Evolutionary conservation across 2,888 invertebrate species (phyloP).

Genomic region (Epinotia brunnichana): DNA sequence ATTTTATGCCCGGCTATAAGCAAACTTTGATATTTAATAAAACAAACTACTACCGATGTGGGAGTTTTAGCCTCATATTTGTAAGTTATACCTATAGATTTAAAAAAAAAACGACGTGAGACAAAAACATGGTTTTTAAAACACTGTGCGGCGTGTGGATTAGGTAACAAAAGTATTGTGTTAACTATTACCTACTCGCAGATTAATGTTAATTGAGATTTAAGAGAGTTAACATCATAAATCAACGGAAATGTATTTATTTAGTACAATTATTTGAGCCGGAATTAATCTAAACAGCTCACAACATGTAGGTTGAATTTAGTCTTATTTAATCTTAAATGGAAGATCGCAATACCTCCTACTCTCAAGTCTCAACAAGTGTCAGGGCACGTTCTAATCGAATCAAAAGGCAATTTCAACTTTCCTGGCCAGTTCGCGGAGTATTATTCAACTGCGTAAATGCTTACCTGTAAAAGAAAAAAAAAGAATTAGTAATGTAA

Average conservation of each 20-base stretch:
- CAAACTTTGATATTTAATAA: no score
- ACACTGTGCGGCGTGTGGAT: no score
- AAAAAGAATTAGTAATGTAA: slow-evolving; percentile 16
- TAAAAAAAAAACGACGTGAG: no score
- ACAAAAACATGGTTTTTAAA: no score
- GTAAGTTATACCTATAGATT: no score
- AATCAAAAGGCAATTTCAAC: not conserved
- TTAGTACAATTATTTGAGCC: not conserved
- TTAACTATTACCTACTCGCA: no score
- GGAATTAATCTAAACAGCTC: no score
- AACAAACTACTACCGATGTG: no score
- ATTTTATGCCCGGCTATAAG: no score
- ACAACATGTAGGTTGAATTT: not conserved
- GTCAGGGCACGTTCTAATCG: not conserved
- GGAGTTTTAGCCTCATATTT: no score
- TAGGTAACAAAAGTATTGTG: not conserved
- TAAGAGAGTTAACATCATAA: not conserved
- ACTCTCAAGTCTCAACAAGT: not conserved
- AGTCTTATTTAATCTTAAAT: not conserved
- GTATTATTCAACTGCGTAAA: not conserved
- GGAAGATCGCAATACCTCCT: not conserved
- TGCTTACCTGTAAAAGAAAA: slow-evolving; percentile 40
- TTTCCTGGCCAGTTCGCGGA: slow-evolving; percentile 1
- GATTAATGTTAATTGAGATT: no score
- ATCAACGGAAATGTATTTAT: not conserved